Evolutionary conservation across 2,113 vertebrate genomes (phyloP).

Genomic region (Labeo rohita): DNA sequence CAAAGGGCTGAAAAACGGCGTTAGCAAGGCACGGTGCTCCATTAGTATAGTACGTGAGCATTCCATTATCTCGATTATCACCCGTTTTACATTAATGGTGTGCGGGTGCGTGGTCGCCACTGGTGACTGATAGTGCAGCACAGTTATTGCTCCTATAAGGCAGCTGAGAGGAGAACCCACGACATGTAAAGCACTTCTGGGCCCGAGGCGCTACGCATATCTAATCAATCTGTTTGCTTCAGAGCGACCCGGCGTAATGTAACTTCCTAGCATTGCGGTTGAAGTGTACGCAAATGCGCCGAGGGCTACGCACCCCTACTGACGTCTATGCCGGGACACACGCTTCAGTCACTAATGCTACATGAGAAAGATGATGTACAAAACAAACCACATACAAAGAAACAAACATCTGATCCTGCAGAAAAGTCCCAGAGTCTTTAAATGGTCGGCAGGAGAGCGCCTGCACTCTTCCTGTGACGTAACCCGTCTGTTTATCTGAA

Average conservation of each 20-base stretch:
- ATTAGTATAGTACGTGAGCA: background rate
- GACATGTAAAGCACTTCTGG: conserved; percentile 43
- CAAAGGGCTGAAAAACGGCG: conserved; percentile 34
- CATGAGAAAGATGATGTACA: conserved; percentile 65
- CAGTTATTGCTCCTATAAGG: conserved; percentile 55
- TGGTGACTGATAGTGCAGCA: conserved; percentile 33
- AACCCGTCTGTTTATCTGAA: conserved; percentile 63
- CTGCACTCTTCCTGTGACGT: conserved; percentile 38
- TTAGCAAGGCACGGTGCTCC: conserved; percentile 52
- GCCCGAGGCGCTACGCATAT: conserved; percentile 39
- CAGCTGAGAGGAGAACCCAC: conserved; percentile 45
- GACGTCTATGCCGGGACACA: conserved; percentile 32
- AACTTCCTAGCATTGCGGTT: background rate
- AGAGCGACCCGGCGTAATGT: background rate
- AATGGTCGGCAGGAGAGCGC: conserved; percentile 45
- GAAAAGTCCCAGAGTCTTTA: conserved; percentile 52
- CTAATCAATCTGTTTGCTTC: conserved; percentile 15
- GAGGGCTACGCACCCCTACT: conserved; percentile 23
- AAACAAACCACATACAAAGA: conserved; percentile 34
- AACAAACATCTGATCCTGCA: conserved; percentile 57
- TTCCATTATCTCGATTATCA: conserved; percentile 11
- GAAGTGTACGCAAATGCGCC: background rate
- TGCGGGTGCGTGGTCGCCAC: conserved; percentile 3
- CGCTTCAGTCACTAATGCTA: conserved; percentile 54
- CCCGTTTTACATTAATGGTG: conserved; percentile 28